Evolutionary conservation across 2,113 vertebrate genomes (phyloP), one percentile per base, ranked within the genome.

Genomic region (Sphyrna mokarran): DNA sequence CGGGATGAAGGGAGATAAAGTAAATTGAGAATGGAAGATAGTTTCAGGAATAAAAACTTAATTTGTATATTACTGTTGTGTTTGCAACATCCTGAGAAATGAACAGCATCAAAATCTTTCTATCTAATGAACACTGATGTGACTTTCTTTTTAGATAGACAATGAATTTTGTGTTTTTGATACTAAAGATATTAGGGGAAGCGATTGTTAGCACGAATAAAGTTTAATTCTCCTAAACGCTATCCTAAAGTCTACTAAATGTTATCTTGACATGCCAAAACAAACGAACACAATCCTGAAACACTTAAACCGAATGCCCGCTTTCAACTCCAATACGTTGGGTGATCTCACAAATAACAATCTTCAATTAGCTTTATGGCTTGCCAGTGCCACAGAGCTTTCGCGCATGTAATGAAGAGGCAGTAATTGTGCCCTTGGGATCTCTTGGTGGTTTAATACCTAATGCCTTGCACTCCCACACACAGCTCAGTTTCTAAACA

Each of bases 321-420:
- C 40, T 95, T 95, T 9, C 23, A 72, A 95, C 40, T 48, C 66
- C 37, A 72, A 70, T 95, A 70, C 68, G 33, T 94, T 68, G 63
- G 63, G 7, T 94, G 14, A 94, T 68, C 37, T 70, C 37, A 11
- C 63, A 95, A 48, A 95, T 14, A 95, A 95, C 40, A 43, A 95
- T 72, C 93, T 48, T 95, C 93, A 72, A 95, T 95, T 95, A 95
- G 93, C 40, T 95, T 93, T 66, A 93, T 66, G 61, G 63, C 61
- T 93, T 93, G 89, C 80, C 80, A 83, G 16, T 83, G 37, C 89
- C 33, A 63, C 61, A 68, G 61, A 66, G 87, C 14, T 91, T 91
- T 94, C 91, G 91, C 91, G 37, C 63, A 26, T 95, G 93, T 70
- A 95, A 43, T 95, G 93, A 95, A 95, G 93, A 70, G 93, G 63